Evolutionary conservation across 2,888 invertebrate genomes (phyloP).

Genomic region (Lithosia quadra): DNA sequence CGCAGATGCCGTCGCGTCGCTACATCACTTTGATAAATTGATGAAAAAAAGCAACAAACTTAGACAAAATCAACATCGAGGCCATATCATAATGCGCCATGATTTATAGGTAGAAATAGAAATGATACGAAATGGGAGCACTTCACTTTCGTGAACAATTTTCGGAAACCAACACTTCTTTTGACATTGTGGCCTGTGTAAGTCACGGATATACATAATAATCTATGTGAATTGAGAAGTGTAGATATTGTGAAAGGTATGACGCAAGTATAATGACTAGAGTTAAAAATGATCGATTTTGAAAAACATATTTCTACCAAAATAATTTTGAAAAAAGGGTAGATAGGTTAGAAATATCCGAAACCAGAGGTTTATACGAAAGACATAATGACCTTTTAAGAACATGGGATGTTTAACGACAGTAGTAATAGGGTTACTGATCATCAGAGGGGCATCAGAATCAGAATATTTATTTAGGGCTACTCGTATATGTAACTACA

Average conservation of each 20-base stretch:
- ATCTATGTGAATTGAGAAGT: neutral
- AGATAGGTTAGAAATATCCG: too few species aligned
- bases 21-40: slow-evolving; percentile 71
- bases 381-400: neutral
- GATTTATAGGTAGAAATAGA: slow-evolving; percentile 39
- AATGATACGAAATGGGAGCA: slow-evolving; percentile 43
- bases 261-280: neutral
- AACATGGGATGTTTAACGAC: neutral
- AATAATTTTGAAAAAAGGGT: too few species aligned
- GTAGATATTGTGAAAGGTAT: neutral
- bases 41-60: slow-evolving; percentile 57
- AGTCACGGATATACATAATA: neutral
- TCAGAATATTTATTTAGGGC: neutral
- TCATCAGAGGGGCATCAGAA: neutral
- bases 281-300: neutral
- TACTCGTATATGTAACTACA: neutral
- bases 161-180: slow-evolving; percentile 15
- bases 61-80: slow-evolving; percentile 38
- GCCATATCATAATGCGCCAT: slow-evolving; percentile 43
- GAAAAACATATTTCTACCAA: neutral
- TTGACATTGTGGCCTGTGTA: neutral
- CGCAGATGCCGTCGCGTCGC: slow-evolving; percentile 42
- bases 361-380: too few species aligned
- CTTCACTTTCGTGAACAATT: slow-evolving; percentile 40
- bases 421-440: neutral